phyloP scores from a whole-genome alignment of 2,888 invertebrate species.

The Eurytoma adleriae region DNA sequence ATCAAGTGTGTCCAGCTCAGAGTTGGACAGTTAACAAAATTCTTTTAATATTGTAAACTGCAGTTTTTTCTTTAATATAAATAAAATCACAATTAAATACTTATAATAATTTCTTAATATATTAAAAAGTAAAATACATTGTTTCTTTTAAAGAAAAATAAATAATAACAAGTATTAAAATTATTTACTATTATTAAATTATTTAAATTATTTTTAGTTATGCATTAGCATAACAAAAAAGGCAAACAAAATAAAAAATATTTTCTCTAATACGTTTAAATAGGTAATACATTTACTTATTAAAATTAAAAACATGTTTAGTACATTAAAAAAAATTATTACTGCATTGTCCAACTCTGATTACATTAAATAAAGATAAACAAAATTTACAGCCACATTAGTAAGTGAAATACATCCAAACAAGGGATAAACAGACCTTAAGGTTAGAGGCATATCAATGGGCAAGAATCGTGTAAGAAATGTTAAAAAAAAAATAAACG shows the following conservation, averaged over 20 bases:
- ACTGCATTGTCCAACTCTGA: slow-evolving; percentile 40
- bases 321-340: not conserved
- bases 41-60: not conserved
- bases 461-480: slow-evolving; percentile 13
- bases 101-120: too few relatives aligned
- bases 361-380: slow-evolving; percentile 46
- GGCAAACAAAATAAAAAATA: not conserved
- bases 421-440: slow-evolving; percentile 16
- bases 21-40: slow-evolving; percentile 29
- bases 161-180: too few relatives aligned
- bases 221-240: too few relatives aligned
- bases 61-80: too few relatives aligned
- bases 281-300: not conserved
- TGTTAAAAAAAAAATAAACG: slow-evolving; percentile 25
- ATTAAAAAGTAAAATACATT: too few relatives aligned
- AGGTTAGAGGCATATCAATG: slow-evolving; percentile 35
- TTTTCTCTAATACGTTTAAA: not conserved
- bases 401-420: slow-evolving; percentile 44
- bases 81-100: too few relatives aligned
- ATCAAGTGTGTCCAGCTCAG: slow-evolving; percentile 25
- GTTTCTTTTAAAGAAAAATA: too few relatives aligned
- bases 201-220: too few relatives aligned
- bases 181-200: too few relatives aligned
- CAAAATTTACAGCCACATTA: slow-evolving; percentile 45
- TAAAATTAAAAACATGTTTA: not conserved